Percentiles rank a stretch among this genome's conserved stretches.
Conservation (phyloP, 2,113 vertebrate species). For the Oncorhynchus gorbuscha region DNA sequence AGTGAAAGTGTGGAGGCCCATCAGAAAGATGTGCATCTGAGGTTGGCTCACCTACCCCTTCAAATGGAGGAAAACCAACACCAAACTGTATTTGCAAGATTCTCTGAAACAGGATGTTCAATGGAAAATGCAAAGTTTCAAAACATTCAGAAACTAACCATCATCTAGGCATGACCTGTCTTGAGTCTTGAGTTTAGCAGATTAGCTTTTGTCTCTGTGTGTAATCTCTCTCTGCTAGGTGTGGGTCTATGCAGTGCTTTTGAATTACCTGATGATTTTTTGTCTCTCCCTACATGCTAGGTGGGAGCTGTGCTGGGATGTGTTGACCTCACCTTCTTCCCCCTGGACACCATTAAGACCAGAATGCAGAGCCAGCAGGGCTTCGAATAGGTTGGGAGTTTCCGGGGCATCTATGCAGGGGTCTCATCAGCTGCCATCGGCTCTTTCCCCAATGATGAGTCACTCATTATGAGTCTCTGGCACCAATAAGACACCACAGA, state of each 20-base stretch:
- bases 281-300: slow-evolving; percentile 62
- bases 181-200: neutral
- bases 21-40: too few species aligned
- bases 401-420: slow-evolving; percentile 91
- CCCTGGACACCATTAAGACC: slow-evolving; percentile 96
- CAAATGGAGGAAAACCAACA: too few species aligned
- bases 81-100: too few species aligned
- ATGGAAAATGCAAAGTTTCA: too few species aligned
- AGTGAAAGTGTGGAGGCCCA: too few species aligned
- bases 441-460: slow-evolving; percentile 93
- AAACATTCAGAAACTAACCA: too few species aligned
- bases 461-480: neutral
- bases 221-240: neutral
- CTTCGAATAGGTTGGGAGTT: slow-evolving; percentile 92
- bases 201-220: neutral
- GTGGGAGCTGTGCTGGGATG: slow-evolving; percentile 90
- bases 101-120: too few species aligned
- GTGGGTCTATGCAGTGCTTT: neutral
- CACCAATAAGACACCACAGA: neutral
- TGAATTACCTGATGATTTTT: neutral
- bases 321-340: slow-evolving; percentile 92
- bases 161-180: too few species aligned
- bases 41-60: too few species aligned
- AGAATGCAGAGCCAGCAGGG: slow-evolving; percentile 94
- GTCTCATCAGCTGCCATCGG: slow-evolving; percentile 91